Conservation (phyloP, 2,888 invertebrate genomes). For the Periphyllus acericola region DNA sequence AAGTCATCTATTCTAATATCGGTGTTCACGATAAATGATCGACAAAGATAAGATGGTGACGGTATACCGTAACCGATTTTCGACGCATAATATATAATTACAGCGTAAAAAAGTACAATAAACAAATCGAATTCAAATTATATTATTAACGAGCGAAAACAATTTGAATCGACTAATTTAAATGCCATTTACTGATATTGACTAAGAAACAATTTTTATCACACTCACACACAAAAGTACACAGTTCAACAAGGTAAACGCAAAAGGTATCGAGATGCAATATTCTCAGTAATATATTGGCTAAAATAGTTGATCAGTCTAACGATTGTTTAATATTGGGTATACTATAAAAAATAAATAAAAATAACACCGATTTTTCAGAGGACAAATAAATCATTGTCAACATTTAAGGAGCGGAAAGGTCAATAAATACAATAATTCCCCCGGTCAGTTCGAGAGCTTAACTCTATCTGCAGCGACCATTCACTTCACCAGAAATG, state of each 20-base stretch:
- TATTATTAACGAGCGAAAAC: not conserved
- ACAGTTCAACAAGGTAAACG: too few species aligned
- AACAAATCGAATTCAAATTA: not conserved
- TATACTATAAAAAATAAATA: not conserved
- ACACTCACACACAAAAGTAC: not conserved
- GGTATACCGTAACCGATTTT: slow-evolving; percentile 23
- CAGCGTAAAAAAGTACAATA: not conserved
- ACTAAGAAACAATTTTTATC: too few species aligned
- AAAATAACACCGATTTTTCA: not conserved
- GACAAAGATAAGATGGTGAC: not conserved
- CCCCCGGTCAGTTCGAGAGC: slow-evolving; percentile 11
- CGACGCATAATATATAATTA: not conserved
- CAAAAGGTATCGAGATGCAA: not conserved
- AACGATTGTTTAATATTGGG: not conserved
- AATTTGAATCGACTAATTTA: not conserved
- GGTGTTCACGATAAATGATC: slow-evolving; percentile 25
- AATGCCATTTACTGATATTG: too few species aligned
- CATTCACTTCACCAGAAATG: slow-evolving; percentile 31
- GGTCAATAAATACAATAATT: slow-evolving; percentile 50
- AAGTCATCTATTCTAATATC: slow-evolving; percentile 44
- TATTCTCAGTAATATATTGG: not conserved
- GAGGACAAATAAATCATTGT: slow-evolving; percentile 45
- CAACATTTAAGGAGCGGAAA: slow-evolving; percentile 25
- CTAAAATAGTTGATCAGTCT: not conserved
- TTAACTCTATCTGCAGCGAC: slow-evolving; percentile 49